phyloP scores from a whole-genome alignment of 1,140 invertebrate genomes.

The Carposina sasakii region DNA sequence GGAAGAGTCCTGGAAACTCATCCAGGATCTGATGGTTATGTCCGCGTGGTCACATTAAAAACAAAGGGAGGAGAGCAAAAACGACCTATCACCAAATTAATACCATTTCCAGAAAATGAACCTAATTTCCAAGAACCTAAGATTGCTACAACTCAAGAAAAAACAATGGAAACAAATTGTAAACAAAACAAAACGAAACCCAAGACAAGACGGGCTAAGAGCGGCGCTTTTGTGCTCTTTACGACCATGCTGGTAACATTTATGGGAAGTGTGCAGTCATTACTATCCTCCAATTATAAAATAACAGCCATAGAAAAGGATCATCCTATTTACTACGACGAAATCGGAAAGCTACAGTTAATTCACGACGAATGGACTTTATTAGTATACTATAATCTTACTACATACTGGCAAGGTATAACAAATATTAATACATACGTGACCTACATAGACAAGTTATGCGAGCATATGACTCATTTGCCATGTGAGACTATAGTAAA shows the following conservation, averaged over 20 bases:
- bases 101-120: neutral
- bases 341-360: neutral
- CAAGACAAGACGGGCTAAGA: too few species aligned
- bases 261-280: neutral
- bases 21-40: neutral
- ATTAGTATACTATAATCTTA: neutral
- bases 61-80: neutral
- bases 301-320: neutral
- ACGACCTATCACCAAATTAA: neutral
- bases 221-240: too few species aligned
- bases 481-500: neutral
- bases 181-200: too few species aligned
- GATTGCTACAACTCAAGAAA: too few species aligned
- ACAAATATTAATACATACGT: neutral
- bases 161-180: neutral
- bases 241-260: neutral
- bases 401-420: neutral
- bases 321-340: neutral
- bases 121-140: too few species aligned
- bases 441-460: neutral
- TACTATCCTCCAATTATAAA: neutral
- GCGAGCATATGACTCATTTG: neutral
- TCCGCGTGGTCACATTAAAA: neutral
- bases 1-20: neutral
- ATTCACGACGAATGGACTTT: conserved; percentile 1